Percentiles rank a stretch among this genome's conserved stretches.
Conservation (phyloP, 2,888 invertebrate genomes). For the Yponomeuta sedellus region DNA sequence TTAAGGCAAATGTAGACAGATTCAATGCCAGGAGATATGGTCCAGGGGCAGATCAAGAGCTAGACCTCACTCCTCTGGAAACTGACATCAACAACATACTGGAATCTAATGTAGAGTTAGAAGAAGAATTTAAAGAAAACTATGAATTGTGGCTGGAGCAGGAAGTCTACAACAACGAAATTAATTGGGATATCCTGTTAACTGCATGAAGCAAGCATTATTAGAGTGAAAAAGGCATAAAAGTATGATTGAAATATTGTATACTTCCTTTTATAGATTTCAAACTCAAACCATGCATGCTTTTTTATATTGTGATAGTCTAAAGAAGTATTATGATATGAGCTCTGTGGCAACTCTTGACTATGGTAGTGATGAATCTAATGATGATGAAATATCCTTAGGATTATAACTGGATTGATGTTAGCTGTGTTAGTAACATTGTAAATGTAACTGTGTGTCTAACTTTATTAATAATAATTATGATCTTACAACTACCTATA, state of each 20-base stretch:
- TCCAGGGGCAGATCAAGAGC: conserved; percentile 68
- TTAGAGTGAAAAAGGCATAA: not conserved
- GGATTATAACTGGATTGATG: too few species aligned
- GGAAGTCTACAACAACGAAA: conserved; percentile 93
- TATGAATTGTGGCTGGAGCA: conserved; percentile 97
- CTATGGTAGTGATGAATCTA: not conserved
- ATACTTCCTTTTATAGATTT: not conserved
- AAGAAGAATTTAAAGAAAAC: conserved; percentile 93
- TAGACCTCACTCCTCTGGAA: conserved; percentile 82
- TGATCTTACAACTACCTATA: too few species aligned
- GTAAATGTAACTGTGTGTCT: too few species aligned
- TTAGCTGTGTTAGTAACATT: too few species aligned
- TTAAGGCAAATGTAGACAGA: conserved; percentile 95
- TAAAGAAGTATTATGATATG: not conserved
- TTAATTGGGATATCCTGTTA: conserved; percentile 83
- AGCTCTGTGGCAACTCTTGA: too few species aligned
- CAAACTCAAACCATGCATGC: not conserved
- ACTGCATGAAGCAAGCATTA: conserved; percentile 27
- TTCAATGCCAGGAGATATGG: conserved; percentile 96
- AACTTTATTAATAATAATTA: too few species aligned
- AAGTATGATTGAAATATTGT: not conserved
- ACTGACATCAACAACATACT: conserved; percentile 89
- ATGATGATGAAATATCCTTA: too few species aligned
- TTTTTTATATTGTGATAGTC: not conserved
- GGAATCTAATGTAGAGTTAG: conserved; percentile 86